Conservation (phyloP, 2,888 invertebrate genomes). For the Athripsodes cinereus region DNA sequence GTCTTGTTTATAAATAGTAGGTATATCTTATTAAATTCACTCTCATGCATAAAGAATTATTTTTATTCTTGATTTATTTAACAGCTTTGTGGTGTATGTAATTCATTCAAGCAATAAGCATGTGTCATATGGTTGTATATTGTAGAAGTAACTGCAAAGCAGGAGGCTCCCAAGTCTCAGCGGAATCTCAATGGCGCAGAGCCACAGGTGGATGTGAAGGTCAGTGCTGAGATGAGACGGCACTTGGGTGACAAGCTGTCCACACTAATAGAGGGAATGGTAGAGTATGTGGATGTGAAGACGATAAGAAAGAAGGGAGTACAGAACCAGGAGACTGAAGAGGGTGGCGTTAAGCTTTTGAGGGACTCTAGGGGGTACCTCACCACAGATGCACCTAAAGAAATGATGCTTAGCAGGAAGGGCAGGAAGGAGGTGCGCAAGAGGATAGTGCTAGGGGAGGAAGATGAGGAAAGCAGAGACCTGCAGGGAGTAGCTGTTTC, state of each 20-base stretch:
- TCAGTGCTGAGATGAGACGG: slow-evolving; percentile 48
- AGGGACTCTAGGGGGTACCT: slow-evolving; percentile 40
- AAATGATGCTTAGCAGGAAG: slow-evolving; percentile 33
- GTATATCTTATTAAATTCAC: too few relatives aligned
- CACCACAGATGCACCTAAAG: slow-evolving; percentile 37
- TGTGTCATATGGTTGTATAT: too few relatives aligned
- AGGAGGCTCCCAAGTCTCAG: slow-evolving; percentile 38
- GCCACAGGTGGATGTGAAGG: slow-evolving; percentile 50
- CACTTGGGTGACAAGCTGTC: slow-evolving; percentile 48
- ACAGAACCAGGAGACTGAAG: slow-evolving; percentile 30
- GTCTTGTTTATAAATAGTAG: too few relatives aligned
- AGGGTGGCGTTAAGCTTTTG: slow-evolving; percentile 46
- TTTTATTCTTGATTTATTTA: too few relatives aligned
- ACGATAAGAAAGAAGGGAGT: not conserved
- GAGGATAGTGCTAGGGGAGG: slow-evolving; percentile 30
- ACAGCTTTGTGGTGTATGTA: too few relatives aligned
- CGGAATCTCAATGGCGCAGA: slow-evolving; percentile 41
- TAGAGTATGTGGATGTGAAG: slow-evolving; percentile 41
- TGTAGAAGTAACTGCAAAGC: too few relatives aligned
- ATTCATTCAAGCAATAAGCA: too few relatives aligned
- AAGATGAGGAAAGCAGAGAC: slow-evolving; percentile 28
- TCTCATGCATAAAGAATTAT: too few relatives aligned
- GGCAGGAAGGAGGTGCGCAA: slow-evolving; percentile 36
- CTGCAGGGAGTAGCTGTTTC: slow-evolving; percentile 36
- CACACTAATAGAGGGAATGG: slow-evolving; percentile 40